Evolutionary conservation across 2,797 vertebrate species (phyloP).

Genomic region (Oreonectes daqikongensis): DNA sequence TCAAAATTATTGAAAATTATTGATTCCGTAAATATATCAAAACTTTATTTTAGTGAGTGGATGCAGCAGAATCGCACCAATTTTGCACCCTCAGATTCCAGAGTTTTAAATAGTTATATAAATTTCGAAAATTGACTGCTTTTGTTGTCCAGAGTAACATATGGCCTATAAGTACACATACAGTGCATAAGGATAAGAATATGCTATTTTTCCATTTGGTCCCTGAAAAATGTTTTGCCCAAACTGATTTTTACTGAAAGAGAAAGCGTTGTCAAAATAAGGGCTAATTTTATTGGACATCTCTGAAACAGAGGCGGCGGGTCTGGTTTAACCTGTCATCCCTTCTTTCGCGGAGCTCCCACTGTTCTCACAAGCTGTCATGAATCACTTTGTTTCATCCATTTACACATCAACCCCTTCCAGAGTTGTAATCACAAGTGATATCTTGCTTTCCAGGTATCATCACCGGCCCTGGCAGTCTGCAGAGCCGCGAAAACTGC

Average conservation of each 20-base stretch:
- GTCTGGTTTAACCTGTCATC: conserved; percentile 23
- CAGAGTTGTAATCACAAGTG: conserved; percentile 31
- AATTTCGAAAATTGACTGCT: too few species aligned
- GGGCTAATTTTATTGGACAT: conserved; percentile 7
- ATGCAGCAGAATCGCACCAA: too few species aligned
- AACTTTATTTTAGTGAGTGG: too few species aligned
- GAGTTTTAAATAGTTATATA: too few species aligned
- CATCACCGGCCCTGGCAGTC: neutral
- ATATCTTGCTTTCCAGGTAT: conserved; percentile 23
- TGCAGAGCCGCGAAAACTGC: neutral
- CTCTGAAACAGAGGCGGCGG: neutral
- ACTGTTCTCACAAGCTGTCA: conserved; percentile 46
- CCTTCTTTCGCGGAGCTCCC: neutral
- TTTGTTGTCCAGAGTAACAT: too few species aligned
- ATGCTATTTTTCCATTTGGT: too few species aligned
- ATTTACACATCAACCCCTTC: conserved; percentile 32
- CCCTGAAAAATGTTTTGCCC: neutral
- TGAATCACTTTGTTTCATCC: conserved; percentile 14
- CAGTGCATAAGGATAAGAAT: too few species aligned
- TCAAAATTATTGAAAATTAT: too few species aligned
- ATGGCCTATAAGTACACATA: too few species aligned
- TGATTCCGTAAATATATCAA: too few species aligned
- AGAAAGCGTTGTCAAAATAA: conserved; percentile 15
- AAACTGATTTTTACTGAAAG: conserved; percentile 4
- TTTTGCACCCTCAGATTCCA: too few species aligned